Base-by-base conservation (phyloP, 2,888 invertebrate species). In the Dasysyrphus albostriatus region DNA sequence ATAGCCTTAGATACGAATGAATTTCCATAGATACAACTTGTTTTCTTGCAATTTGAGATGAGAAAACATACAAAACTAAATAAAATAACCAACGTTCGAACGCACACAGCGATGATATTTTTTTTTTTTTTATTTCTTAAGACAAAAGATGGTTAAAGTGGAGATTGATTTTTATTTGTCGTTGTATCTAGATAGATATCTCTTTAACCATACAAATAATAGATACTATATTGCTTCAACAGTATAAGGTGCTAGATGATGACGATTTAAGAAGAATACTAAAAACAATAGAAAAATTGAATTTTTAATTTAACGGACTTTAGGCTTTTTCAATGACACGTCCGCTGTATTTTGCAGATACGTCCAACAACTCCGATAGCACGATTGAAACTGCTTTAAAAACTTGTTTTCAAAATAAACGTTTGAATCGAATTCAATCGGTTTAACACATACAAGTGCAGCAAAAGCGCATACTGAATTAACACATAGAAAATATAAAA, bases 331-430 rank as follows among this genome's bases (percentile, higher is more conserved):
- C n/a, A 34, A 6, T 29, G 47, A 75, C 39, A 54, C 82, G 58
- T 82, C 85, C 85, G 85, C 63, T 70, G 34, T 63, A 32, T 2
- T 49, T 7, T 12, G 39, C 37, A 54, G 37, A 72, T 42, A 83
- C 92, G 91, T 91, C 92, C 91, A 91, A 89, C 91, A 90, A 90
- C 91, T 90, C 89, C 89, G 91, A 90, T 90, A 92, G 90, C 91
- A 90, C 91, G 91, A 91, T 91, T 90, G 91, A 91, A 92, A 92
- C 91, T 92, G 89, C 90, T 90, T 89, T 92, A 89, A 90, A 91
- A 92, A 92, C 92, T 92, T 91, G 92, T 92, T 92, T 92, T 91
- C 88, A 89, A 89, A 82, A 82, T 77, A 84, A 85, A 76, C 80
- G 84, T 79, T 84, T 74, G 81, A 80, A 83, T 75, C 63, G 73